Evolutionary conservation across 1,140 invertebrate genomes (phyloP).

Genomic region (Scaptomyza hsui): DNA sequence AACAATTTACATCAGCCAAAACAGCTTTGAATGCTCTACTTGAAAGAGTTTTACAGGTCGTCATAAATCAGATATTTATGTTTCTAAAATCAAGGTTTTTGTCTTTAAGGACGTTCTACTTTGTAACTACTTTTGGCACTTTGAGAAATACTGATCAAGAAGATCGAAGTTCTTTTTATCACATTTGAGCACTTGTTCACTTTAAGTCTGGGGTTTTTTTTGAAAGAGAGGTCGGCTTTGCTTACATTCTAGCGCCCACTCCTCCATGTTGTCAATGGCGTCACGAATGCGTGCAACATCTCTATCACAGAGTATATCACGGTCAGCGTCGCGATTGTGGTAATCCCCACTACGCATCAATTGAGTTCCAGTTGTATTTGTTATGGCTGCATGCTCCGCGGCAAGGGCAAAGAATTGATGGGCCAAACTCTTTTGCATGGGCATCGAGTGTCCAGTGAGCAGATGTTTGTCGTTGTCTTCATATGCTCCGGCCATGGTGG

Average conservation of each 20-base stretch:
- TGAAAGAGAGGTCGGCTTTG: not conserved
- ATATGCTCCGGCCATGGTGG: conserved; percentile 6
- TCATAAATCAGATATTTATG: not conserved
- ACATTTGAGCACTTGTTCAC: not conserved
- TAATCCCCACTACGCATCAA: not conserved
- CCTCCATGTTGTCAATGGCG: conserved; percentile 59
- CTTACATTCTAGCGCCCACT: conserved; percentile 76
- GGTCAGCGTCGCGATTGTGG: conserved; percentile 4
- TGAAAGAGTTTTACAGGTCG: not conserved
- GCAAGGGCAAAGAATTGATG: conserved; percentile 58
- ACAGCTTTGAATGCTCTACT: not conserved
- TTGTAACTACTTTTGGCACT: no score
- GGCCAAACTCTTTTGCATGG: conserved; percentile 54
- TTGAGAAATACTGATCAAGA: no score
- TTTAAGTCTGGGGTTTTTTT: no score
- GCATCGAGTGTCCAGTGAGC: conserved; percentile 47
- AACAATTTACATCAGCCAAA: not conserved
- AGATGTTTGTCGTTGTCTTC: conserved; percentile 21
- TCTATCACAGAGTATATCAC: conserved; percentile 37
- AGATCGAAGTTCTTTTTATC: not conserved
- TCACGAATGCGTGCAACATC: conserved; percentile 55
- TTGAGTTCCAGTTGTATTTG: conserved; percentile 7
- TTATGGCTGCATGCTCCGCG: not conserved
- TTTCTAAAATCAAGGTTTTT: not conserved
- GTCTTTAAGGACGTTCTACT: not conserved